Evolutionary conservation across 2,888 invertebrate species (phyloP).

Genomic region (Pinctada fucata): DNA sequence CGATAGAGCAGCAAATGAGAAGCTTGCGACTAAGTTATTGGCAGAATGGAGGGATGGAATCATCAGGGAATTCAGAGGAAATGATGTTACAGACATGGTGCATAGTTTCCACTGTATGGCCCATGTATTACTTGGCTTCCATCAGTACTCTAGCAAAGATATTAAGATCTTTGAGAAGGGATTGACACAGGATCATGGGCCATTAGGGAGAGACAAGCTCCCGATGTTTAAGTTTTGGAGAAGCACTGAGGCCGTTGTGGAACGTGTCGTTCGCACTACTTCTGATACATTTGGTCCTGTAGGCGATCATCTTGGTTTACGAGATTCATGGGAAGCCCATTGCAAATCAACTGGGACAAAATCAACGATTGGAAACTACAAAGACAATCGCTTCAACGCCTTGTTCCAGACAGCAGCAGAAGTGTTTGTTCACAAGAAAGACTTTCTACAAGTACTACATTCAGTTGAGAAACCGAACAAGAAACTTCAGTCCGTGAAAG

Average conservation of each 20-base stretch:
- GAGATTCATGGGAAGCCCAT: slow-evolving; percentile 46
- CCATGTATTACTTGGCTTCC: slow-evolving; percentile 44
- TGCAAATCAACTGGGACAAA: slow-evolving; percentile 43
- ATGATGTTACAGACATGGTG: neutral
- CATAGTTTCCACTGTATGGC: slow-evolving; percentile 41
- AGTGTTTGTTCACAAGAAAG: slow-evolving; percentile 30
- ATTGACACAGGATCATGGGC: slow-evolving; percentile 13
- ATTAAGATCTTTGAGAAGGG: slow-evolving; percentile 20
- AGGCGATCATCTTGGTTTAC: slow-evolving; percentile 39
- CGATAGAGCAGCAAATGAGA: slow-evolving; percentile 31
- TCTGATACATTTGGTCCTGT: slow-evolving; percentile 39
- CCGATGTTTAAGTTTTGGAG: slow-evolving; percentile 37
- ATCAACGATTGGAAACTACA: slow-evolving; percentile 44
- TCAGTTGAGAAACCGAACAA: slow-evolving; percentile 38
- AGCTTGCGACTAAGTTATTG: slow-evolving; percentile 22
- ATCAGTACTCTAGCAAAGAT: slow-evolving; percentile 1
- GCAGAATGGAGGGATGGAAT: slow-evolving; percentile 28
- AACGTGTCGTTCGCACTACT: slow-evolving; percentile 34
- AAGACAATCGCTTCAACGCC: slow-evolving; percentile 46
- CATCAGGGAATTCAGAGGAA: neutral
- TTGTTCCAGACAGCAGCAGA: slow-evolving; percentile 44
- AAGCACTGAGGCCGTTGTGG: slow-evolving; percentile 38
- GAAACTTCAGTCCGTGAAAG: slow-evolving; percentile 36
- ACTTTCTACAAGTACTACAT: slow-evolving; percentile 31
- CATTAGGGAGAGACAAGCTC: slow-evolving; percentile 41